Evolutionary conservation across 2,888 invertebrate genomes (phyloP).

Genomic region (Tetramorium bicarinatum): DNA sequence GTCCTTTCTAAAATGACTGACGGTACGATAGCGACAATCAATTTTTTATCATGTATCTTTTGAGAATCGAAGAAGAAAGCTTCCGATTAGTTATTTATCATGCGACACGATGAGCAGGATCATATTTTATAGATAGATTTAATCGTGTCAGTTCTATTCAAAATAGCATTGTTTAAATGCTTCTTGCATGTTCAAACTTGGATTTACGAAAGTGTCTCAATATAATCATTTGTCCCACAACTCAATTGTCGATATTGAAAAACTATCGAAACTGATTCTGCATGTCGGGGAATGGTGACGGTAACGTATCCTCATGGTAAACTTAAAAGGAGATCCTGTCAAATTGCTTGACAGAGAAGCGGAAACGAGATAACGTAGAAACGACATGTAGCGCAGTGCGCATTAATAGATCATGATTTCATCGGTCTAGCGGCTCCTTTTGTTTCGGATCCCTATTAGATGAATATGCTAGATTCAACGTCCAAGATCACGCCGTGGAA

Average conservation of each 20-base stretch:
- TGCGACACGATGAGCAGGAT: background rate
- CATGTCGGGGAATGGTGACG: too few relatives aligned
- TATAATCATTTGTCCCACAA: background rate
- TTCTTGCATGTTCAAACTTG: background rate
- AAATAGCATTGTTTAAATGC: background rate
- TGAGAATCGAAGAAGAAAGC: conserved; percentile 30
- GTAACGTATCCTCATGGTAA: background rate
- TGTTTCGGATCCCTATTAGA: conserved; percentile 39
- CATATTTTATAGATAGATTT: background rate
- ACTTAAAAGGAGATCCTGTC: background rate
- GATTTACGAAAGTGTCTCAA: background rate
- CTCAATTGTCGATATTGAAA: background rate
- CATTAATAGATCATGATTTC: conserved; percentile 44
- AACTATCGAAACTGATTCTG: background rate
- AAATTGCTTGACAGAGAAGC: conserved; percentile 8
- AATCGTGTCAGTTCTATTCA: background rate
- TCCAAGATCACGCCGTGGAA: conserved; percentile 6
- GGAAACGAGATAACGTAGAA: conserved; percentile 13
- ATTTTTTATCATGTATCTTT: conserved; percentile 71
- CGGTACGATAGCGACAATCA: conserved; percentile 64
- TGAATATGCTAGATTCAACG: conserved; percentile 29
- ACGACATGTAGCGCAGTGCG: background rate
- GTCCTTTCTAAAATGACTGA: conserved; percentile 56
- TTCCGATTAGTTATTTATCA: background rate
- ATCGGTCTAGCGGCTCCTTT: conserved; percentile 34